A percentile compares a stretch with the other conserved stretches of the same genome.
phyloP scores from a whole-genome alignment of 2,113 vertebrate genomes.

The Etheostoma cragini region DNA sequence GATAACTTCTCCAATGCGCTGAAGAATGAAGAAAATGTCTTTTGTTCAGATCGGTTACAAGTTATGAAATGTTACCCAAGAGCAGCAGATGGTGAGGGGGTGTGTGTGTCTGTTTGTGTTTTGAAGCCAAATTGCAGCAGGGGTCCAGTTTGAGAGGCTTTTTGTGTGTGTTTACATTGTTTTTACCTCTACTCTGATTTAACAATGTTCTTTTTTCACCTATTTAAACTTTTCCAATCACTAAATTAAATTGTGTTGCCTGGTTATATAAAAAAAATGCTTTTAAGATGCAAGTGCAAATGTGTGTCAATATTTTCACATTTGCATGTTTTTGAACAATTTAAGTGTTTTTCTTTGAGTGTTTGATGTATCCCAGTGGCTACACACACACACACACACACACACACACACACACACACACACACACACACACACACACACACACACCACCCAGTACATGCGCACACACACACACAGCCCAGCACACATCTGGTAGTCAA shows the following conservation, averaged over 20 bases:
- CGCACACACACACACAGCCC: conserved; percentile 9
- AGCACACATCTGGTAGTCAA: conserved; percentile 69
- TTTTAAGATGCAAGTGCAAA: neutral
- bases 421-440: conserved; percentile 18
- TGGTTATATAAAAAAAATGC: neutral
- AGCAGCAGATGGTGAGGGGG: conserved; percentile 33
- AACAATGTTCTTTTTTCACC: neutral
- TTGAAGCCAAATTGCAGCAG: conserved; percentile 32
- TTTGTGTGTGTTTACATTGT: conserved; percentile 8
- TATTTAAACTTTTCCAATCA: neutral
- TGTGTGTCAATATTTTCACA: neutral
- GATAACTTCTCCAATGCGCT: neutral
- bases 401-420: conserved; percentile 30
- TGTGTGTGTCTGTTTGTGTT: neutral
- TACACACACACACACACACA: conserved; percentile 32
- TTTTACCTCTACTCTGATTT: neutral
- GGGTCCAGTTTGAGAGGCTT: neutral
- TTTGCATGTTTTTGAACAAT: neutral
- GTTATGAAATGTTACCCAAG: conserved; percentile 37
- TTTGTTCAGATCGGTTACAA: conserved; percentile 30
- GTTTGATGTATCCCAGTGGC: conserved; percentile 45
- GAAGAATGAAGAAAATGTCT: neutral
- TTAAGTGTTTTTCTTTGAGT: neutral
- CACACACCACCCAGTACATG: neutral
- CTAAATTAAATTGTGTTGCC: neutral